Percentiles rank a stretch among this genome's conserved stretches.
phyloP scores from a whole-genome alignment of 2,797 vertebrate species.

The Diplodus puntazzo region DNA sequence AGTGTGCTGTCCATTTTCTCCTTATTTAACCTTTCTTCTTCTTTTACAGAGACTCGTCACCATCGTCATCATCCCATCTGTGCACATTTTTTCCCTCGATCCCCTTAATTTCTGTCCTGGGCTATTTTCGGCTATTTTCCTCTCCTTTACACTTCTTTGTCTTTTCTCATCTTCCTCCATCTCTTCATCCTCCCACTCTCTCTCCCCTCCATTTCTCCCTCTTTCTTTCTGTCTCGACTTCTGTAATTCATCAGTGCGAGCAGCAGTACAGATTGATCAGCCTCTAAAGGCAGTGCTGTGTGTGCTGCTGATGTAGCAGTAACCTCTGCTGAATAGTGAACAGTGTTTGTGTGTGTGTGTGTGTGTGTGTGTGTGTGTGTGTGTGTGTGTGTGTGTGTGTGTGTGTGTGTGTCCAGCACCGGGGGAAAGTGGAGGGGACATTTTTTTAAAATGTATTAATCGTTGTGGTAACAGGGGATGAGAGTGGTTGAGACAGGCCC shows the following conservation, averaged over 20 bases:
- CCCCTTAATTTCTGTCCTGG: slow-evolving; percentile 8
- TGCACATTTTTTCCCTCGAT: not conserved
- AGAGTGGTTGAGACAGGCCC: slow-evolving; percentile 78
- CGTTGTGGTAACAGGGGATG: slow-evolving; percentile 78
- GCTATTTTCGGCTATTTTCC: slow-evolving; percentile 4
- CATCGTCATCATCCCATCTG: not conserved
- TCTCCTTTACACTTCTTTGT: slow-evolving; percentile 20
- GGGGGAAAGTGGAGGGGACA: slow-evolving; percentile 85
- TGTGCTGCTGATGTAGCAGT: slow-evolving; percentile 87
- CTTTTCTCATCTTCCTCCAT: slow-evolving; percentile 32
- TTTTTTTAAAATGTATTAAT: slow-evolving; percentile 89
- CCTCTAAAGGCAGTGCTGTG: slow-evolving; percentile 83
- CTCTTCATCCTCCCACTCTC: slow-evolving; percentile 18
- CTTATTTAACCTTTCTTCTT: not conserved
- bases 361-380: slow-evolving; percentile 52
- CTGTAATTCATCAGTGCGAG: slow-evolving; percentile 84
- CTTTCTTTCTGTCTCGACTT: slow-evolving; percentile 61
- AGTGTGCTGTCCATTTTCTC: not conserved
- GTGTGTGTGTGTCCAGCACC: slow-evolving; percentile 54
- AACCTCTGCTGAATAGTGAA: slow-evolving; percentile 82
- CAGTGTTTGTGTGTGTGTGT: slow-evolving; percentile 65
- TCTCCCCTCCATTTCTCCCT: slow-evolving; percentile 21
- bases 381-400: slow-evolving; percentile 59
- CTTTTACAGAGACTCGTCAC: not conserved
- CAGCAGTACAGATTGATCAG: slow-evolving; percentile 86